Conservation (phyloP, 92 coral and sea anemone species). For the Micromussa lordhowensis region DNA sequence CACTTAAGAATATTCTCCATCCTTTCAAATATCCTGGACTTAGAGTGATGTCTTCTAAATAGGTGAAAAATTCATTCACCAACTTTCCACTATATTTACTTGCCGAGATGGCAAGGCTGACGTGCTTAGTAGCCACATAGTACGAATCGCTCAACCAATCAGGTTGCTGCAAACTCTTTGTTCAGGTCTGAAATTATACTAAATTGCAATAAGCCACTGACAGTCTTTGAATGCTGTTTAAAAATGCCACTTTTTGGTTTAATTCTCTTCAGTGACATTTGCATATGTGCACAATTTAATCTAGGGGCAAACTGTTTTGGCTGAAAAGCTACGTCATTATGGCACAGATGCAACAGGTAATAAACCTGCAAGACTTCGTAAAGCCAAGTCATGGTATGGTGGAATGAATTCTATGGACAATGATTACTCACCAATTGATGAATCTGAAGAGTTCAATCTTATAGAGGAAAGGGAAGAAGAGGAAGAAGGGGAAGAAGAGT, state of each 20-base stretch:
- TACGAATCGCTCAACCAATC: no score
- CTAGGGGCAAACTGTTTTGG: constrained; percentile 86
- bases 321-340: constrained; percentile 87
- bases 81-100: no score
- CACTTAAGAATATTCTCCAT: no score
- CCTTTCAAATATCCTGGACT: no score
- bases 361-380: constrained; percentile 61
- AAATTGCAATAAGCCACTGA: no score
- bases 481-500: constrained; percentile 35
- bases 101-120: no score
- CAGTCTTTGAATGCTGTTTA: neutral
- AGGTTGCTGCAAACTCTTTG: no score
- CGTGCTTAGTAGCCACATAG: no score
- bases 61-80: no score
- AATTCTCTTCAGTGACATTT: no score
- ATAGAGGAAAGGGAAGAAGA: constrained; percentile 52
- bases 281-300: neutral
- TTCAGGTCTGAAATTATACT: no score
- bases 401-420: constrained; percentile 83
- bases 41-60: no score
- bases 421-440: constrained; percentile 80
- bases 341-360: constrained; percentile 79
- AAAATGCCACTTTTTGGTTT: neutral
- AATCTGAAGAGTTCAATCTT: constrained; percentile 68
- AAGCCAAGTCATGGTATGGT: constrained; percentile 92